Evolutionary conservation across 2,797 vertebrate species (phyloP).

Genomic region (Gambelia wislizenii): DNA sequence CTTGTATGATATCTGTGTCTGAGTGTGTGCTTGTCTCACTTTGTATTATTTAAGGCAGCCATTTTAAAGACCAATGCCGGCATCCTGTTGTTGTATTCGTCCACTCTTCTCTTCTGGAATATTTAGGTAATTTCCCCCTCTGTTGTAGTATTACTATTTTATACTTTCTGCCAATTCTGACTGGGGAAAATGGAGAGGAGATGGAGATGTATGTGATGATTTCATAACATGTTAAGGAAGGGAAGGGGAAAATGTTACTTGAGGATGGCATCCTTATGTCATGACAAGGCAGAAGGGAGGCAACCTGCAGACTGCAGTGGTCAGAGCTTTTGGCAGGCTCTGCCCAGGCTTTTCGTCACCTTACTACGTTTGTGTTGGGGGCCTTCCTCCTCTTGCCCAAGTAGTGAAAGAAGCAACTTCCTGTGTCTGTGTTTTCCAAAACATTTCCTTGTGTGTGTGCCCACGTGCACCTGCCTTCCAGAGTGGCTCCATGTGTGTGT

Average conservation of each 20-base stretch:
- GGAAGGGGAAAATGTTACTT: too few species aligned
- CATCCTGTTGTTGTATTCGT: not conserved
- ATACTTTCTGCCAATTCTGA: not conserved
- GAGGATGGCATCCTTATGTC: not conserved
- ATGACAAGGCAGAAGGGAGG: not conserved
- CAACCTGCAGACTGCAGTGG: not conserved
- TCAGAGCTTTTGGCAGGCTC: not conserved
- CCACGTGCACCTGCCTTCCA: too few species aligned
- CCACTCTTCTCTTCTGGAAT: not conserved
- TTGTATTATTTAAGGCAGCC: not conserved
- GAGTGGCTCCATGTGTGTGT: not conserved
- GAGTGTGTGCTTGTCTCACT: not conserved
- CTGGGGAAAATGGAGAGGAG: not conserved
- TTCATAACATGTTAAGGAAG: not conserved
- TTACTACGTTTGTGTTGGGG: not conserved
- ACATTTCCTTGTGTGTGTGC: too few species aligned
- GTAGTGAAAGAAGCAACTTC: not conserved
- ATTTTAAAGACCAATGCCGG: not conserved
- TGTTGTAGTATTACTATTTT: not conserved
- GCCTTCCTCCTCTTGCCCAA: not conserved
- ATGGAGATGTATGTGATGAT: not conserved
- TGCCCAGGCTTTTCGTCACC: not conserved
- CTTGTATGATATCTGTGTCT: not conserved
- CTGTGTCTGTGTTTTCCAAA: too few species aligned
- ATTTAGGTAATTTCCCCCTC: not conserved